Percentiles rank a stretch among this genome's conserved stretches.
These are phyloP conservation scores for Drosophila dunni DNA, from an alignment of 1,140 invertebrate species.

Conservation along the genomic window DNA sequence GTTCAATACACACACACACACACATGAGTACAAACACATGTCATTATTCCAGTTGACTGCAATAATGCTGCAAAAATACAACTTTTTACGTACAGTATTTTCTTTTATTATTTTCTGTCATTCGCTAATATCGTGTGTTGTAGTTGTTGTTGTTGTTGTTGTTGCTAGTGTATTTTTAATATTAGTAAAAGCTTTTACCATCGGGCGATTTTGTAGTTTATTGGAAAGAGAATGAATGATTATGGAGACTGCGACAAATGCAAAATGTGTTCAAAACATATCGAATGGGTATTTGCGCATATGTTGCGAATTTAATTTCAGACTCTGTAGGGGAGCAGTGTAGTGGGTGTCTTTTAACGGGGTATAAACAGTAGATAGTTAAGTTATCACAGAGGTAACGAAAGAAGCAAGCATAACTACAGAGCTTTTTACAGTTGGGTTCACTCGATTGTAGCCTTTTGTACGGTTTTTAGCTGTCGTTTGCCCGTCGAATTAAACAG, in stretches of 20 bases:
- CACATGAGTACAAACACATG: not conserved
- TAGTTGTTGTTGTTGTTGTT: not conserved
- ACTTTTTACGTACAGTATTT: slow-evolving; percentile 17
- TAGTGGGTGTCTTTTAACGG: no score
- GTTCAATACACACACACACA: not conserved
- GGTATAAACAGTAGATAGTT: no score
- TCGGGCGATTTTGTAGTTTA: slow-evolving; percentile 23
- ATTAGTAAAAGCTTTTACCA: slow-evolving; percentile 40
- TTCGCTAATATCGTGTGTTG: not conserved
- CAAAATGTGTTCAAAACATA: not conserved
- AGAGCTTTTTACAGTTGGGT: no score
- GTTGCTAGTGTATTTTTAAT: not conserved
- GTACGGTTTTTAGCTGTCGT: not conserved
- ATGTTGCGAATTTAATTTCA: no score
- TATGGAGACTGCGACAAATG: slow-evolving; percentile 14
- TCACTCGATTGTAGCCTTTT: not conserved
- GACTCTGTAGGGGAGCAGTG: no score
- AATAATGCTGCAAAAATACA: slow-evolving; percentile 25
- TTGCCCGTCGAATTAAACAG: not conserved
- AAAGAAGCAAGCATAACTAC: no score
- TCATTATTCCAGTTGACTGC: slow-evolving; percentile 41
- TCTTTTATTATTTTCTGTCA: slow-evolving; percentile 13
- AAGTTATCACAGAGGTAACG: no score
- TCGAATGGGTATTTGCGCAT: not conserved
- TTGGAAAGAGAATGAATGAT: slow-evolving; percentile 25